Base-by-base conservation (phyloP, 1,140 invertebrate genomes). In the Frieseomelitta varia region DNA sequence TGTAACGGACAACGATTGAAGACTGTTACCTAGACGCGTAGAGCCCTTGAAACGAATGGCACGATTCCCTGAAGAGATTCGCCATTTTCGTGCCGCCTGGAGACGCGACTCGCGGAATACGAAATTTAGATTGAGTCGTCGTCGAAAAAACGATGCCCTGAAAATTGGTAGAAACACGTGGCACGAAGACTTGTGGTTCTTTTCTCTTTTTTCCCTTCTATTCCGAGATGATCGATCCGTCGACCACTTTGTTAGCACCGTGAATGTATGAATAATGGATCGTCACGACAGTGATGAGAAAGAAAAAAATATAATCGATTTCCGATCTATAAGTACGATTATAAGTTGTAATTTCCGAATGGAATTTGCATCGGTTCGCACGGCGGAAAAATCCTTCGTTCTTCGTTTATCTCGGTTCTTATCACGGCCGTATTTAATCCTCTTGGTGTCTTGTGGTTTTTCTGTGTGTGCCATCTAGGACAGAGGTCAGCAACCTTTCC, bases 181-280 rank as follows among this genome's bases (percentile, higher is more conserved):
- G 92, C 24, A 3, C 94, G 93, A 4, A 94, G 95, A 85, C 21
- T 19, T 1, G 1, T 47, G 39, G 39, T 2, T 21, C 4, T 2
- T 88, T 96, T 53, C 97, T 96, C 90, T 95, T 96, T n/a, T 1
- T 96, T 90, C 95, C 96, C 15, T 56, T 58, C 17, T 58, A 68
- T 77, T 58, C 73, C 0, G 30, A 11, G 47, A 47, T 47, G 39
- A 47, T 68, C 51, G n/a, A 55, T 27, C 4, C 61, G 11, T 17
- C 27, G 17, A 74, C 0, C 63, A 21, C 30, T 68, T 72, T 72
- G 78, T 61, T 58, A 21, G 12, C 2, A n/a, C 11, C 24, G 19
- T 24, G 53, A 71, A 21, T 3, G 12, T n/a, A 61, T 39, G 78
- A 79, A 79, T 80, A 80, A 80, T 27, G 76, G 63, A 79, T 79